Evolutionary conservation across 1,140 invertebrate species (phyloP).

Genomic region (Anoplophora glabripennis): DNA sequence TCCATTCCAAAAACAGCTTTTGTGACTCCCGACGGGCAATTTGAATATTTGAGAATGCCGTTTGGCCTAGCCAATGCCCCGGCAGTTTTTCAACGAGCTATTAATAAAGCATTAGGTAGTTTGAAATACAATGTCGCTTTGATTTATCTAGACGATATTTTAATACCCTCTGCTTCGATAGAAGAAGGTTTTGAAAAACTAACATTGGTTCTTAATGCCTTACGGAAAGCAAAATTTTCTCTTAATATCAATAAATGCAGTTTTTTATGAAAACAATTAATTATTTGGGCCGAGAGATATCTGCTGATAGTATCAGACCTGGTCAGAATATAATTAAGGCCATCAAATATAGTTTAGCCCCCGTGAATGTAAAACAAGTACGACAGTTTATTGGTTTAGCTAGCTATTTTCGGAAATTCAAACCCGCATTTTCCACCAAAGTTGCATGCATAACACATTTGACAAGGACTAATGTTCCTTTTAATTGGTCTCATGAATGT

Average conservation of each 20-base stretch:
- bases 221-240: slow-evolving; percentile 15
- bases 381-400: slow-evolving; percentile 38
- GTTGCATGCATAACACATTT: slow-evolving; percentile 37
- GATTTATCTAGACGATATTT: too few relatives aligned
- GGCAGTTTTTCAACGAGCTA: too few relatives aligned
- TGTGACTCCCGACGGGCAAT: slow-evolving; percentile 30
- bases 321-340: slow-evolving; percentile 35
- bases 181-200: slow-evolving; percentile 30
- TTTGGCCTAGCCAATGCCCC: too few relatives aligned
- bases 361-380: slow-evolving; percentile 39
- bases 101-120: too few relatives aligned
- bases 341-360: slow-evolving; percentile 32
- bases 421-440: slow-evolving; percentile 36
- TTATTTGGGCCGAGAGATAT: slow-evolving; percentile 39
- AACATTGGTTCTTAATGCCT: slow-evolving; percentile 23
- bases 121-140: too few relatives aligned
- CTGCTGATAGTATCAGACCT: slow-evolving; percentile 20
- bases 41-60: slow-evolving; percentile 20
- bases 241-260: slow-evolving; percentile 36
- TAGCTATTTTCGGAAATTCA: slow-evolving; percentile 42
- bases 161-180: not conserved
- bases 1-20: slow-evolving; percentile 40
- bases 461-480: slow-evolving; percentile 37
- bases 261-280: slow-evolving; percentile 36
- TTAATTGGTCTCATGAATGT: slow-evolving; percentile 30